Base-by-base conservation (phyloP, 1,140 invertebrate species). In the Sinonovacula constricta region DNA sequence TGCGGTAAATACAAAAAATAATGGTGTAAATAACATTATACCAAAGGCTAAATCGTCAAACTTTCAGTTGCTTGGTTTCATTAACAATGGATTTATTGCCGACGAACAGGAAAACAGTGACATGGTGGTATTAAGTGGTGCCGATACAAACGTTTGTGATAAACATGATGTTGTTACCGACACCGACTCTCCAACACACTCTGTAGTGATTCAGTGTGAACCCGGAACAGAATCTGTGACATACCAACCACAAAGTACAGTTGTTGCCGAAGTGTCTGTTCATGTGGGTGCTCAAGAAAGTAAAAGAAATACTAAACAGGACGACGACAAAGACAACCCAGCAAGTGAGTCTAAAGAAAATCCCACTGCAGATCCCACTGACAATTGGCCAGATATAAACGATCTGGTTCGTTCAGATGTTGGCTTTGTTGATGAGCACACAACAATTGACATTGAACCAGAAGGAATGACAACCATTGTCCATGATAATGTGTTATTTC, bases 331-430 rank as follows among this genome's bases (percentile, higher is more conserved):
- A 10, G 39, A 18, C 39, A 45, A 45, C 39, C 39, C 18, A 18
- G 39, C n/a, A 66, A 24, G 14, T 22, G 22, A 54, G n/a, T 18
- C n/a, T 18, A 18, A 54, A 7, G 53, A 31, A 31, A 5, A 24
- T 18, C 28, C 18, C 15, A 10, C 3, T 2, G n/a, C 18, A 54
- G 36, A 24, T 30, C 18, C 24, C 7, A 7, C 3, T 22, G 33
- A 28, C 56, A 60, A 76, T 10, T 76, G 72, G 72, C 72, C 72
- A 26, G 72, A 76, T 22, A 15, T 76, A 4, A 63, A 67, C 39
- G 28, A 7, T 2, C 22, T 76, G 18, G 72, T 65, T 33, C 26
- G 71, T 4, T 2, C 14, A 28, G 3, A 2, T 26, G 45, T 39
- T 59, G 68, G 30, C 56, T 34, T 30, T 39, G 65, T 30, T 53